phyloP scores from a whole-genome alignment of 2,888 invertebrate genomes.

The Eristalis tenax region DNA sequence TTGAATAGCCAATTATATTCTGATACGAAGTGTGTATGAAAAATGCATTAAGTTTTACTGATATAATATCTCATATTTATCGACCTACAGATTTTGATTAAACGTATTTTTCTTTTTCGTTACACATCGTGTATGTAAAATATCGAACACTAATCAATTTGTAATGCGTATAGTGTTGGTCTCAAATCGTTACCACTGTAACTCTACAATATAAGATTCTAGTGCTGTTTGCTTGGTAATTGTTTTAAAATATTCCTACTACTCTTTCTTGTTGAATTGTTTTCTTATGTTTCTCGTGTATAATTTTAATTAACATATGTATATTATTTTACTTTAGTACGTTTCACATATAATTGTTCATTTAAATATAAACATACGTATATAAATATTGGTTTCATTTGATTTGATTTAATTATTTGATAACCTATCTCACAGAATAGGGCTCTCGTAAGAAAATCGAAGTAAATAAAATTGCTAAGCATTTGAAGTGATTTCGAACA shows the following conservation, averaged over 20 bases:
- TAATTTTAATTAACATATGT: constrained; percentile 54
- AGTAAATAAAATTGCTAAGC: constrained; percentile 40
- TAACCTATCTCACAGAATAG: constrained; percentile 49
- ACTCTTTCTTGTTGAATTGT: constrained; percentile 19
- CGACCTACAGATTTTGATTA: constrained; percentile 27
- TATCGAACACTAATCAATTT: constrained; percentile 45
- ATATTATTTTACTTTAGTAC: constrained; percentile 51
- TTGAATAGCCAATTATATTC: constrained; percentile 20
- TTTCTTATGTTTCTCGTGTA: constrained; percentile 24
- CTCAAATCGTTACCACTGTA: constrained; percentile 40
- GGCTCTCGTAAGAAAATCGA: constrained; percentile 15
- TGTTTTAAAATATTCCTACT: constrained; percentile 67
- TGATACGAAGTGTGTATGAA: constrained; percentile 32
- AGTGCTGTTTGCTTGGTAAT: constrained; percentile 33
- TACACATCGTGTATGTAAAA: constrained; percentile 18
- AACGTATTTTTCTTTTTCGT: constrained; percentile 14
- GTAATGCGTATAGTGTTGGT: constrained; percentile 50
- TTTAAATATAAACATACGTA: constrained; percentile 59
- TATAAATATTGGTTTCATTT: constrained; percentile 42
- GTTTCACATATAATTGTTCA: constrained; percentile 26
- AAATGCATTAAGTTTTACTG: constrained; percentile 2
- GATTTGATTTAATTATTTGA: constrained; percentile 39
- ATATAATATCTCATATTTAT: constrained; percentile 15
- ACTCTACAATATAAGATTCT: constrained; percentile 60
- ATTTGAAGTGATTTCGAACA: constrained; percentile 33